Base-by-base conservation (phyloP, 2,113 vertebrate species). In the Lycaon pictus region DNA sequence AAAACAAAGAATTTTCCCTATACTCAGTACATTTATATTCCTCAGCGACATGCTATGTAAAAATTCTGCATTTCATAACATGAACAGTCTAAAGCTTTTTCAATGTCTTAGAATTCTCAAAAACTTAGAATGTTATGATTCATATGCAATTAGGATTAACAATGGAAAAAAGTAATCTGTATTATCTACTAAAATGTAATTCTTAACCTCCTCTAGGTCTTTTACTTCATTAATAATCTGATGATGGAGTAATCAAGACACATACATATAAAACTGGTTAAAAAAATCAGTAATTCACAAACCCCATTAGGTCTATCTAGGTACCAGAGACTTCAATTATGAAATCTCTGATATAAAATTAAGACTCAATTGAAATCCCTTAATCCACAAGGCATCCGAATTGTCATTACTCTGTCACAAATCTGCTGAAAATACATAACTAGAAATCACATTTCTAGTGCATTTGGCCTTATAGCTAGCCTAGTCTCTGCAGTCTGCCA, bases 161-260 rank as follows among this genome's bases (percentile, higher is more conserved):
- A 83, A 77, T 77, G n/a, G n/a, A 37, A 55, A 84, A 86, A 29
- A 76, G 19, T 58, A 83, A 84, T 23, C 65, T 19, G 15, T 29
- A 60, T 60, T 60, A 76, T 43, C 81, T 79, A 90, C 29, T 83
- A 88, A 88, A 94, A 82, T 69, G 12, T 35, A 35, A 92, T 48
- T 92, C 67, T 77, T 92, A 96, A 84, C 17, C 9, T 83, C 43
- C 55, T 79, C 27, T 84, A 48, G 51, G 53, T 83, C 53, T 88
- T 83, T 71, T 79, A 79, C 43, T 79, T 48, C 72, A 80, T 63
- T 84, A 85, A 82, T 72, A 53, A 63, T 29, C 37, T 87, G 37
- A 74, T 67, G 23, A 82, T 76, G 37, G 32, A 85, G 19, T 35
- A 13, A 69, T 6, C 3, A 17, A 25, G 23, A 37, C 65, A 76